Conservation (phyloP, 1,140 invertebrate genomes). For the Rhizoglyphus robini region DNA sequence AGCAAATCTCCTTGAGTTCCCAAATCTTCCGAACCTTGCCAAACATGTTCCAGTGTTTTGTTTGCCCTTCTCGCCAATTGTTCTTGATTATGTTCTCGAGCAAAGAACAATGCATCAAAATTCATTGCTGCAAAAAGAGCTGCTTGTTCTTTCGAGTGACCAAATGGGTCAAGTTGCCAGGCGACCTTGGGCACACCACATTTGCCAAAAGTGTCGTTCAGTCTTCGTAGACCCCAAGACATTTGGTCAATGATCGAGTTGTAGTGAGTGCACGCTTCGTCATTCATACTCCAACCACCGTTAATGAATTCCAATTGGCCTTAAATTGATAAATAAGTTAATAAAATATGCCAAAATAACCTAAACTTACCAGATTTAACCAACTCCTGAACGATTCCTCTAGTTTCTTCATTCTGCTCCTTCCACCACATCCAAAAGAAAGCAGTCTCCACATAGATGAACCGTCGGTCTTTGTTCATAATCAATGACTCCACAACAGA, state of each 20-base stretch:
- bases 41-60: slow-evolving; percentile 22
- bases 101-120: slow-evolving; percentile 23
- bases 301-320: slow-evolving; percentile 87
- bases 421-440: slow-evolving; percentile 89
- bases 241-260: slow-evolving; percentile 88
- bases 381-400: slow-evolving; percentile 35
- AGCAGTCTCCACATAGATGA: slow-evolving; percentile 58
- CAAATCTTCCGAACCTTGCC: slow-evolving; percentile 18
- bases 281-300: slow-evolving; percentile 96
- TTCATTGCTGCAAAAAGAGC: slow-evolving; percentile 43
- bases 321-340: background rate
- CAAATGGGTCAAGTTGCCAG: slow-evolving; percentile 57
- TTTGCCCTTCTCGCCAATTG: slow-evolving; percentile 2
- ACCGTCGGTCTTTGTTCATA: slow-evolving; percentile 48
- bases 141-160: slow-evolving; percentile 50
- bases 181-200: slow-evolving; percentile 42
- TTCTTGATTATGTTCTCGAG: slow-evolving; percentile 32
- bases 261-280: slow-evolving; percentile 83
- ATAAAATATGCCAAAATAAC: background rate
- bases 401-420: slow-evolving; percentile 47
- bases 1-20: slow-evolving; percentile 17
- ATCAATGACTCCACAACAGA: slow-evolving; percentile 63
- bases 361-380: slow-evolving; percentile 44
- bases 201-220: slow-evolving; percentile 48
- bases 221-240: slow-evolving; percentile 43